Base-by-base conservation (phyloP, 2,888 invertebrate genomes). In the Epinotia nisella region DNA sequence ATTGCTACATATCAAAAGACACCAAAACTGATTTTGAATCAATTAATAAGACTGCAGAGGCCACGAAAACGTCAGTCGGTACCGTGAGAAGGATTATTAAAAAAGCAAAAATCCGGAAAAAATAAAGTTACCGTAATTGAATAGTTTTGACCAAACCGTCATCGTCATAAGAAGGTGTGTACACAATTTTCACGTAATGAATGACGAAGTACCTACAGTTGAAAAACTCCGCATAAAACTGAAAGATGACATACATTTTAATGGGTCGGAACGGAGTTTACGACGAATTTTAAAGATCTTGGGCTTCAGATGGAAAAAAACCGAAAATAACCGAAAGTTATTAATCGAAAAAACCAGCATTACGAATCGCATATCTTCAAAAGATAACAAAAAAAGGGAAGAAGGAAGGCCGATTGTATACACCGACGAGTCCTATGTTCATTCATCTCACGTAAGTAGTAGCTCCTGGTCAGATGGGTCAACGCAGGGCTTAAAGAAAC, bases 271-370 rank as follows among this genome's bases (percentile, higher is more conserved):
- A 41, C 41, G 41, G 41, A 41, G 41, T 41, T 41, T 41, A 41
- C 41, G 41, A 9, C 9, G 41, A 13, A 41, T 41, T 41, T 11
- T 41, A 11, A 41, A 41, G 13, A 3, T 2, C 41, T 41, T 41
- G 41, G 41, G 41, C 10, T 41, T 41, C 41, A 41, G 41, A 13
- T 41, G 41, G 78, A 72, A 70, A 72, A 76, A 71, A 51, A 78
- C 76, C 0, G 76, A 78, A 74, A 76, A 76, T 24, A 81, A 79
- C 39, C 69, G 75, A 49, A 78, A 75, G 49, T 21, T 80, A 41
- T 24, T 77, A 2, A 78, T 80, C 9, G 78, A 79, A 55, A 71
- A 60, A 7, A 53, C 74, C 0, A 65, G 75, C 21, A 76, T 79
- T 21, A 65, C 24, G 78, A 10, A 78, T 77, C n/a, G 62, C 21